A percentile compares a stretch with the other conserved stretches of the same genome.
phyloP scores from a whole-genome alignment of 2,888 invertebrate genomes.

The Xiphydria camelus region DNA sequence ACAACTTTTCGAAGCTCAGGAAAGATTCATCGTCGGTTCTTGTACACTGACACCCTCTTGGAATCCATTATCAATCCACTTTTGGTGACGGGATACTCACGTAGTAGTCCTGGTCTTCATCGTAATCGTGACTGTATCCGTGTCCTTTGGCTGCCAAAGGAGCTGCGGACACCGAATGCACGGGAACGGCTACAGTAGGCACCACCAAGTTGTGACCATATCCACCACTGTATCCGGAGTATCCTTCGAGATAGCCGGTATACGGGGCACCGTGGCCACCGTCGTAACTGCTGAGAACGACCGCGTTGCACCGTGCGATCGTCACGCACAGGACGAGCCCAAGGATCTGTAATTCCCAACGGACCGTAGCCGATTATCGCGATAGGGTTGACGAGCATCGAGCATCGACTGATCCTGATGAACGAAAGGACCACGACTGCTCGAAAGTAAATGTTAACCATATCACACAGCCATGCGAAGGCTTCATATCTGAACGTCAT shows the following conservation, averaged over 20 bases:
- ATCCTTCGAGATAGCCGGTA: slow-evolving; percentile 49
- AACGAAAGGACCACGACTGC: too few species aligned
- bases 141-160: slow-evolving; percentile 31
- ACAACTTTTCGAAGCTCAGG: too few species aligned
- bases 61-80: too few species aligned
- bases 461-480: too few species aligned
- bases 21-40: too few species aligned
- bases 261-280: slow-evolving; percentile 43
- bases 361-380: neutral
- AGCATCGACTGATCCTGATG: too few species aligned
- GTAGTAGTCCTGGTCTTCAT: slow-evolving; percentile 51
- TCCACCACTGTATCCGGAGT: slow-evolving; percentile 32
- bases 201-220: slow-evolving; percentile 45
- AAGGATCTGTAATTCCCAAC: slow-evolving; percentile 35
- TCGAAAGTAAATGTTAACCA: too few species aligned
- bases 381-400: too few species aligned
- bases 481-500: too few species aligned
- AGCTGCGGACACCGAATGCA: slow-evolving; percentile 51
- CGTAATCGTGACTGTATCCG: slow-evolving; percentile 30
- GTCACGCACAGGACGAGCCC: slow-evolving; percentile 35
- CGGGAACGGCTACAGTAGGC: slow-evolving; percentile 51
- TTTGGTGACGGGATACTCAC: too few species aligned
- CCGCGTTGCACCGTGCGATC: slow-evolving; percentile 38
- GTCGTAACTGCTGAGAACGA: slow-evolving; percentile 48
- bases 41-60: too few species aligned